Conservation (phyloP, 1,140 invertebrate genomes). For the Melipona quadrifasciata region DNA sequence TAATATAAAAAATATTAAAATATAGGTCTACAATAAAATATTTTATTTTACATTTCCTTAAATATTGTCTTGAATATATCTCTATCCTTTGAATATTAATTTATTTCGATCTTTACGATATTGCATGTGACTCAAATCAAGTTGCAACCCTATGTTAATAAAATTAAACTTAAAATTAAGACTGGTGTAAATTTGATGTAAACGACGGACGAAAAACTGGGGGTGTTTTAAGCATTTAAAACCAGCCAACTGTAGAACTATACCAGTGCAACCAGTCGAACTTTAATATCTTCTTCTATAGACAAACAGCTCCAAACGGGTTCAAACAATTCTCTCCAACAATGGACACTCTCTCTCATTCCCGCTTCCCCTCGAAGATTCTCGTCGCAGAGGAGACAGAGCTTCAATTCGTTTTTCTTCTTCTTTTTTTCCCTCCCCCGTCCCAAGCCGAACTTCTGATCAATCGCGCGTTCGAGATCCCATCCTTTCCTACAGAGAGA, state of each 20-base stretch:
- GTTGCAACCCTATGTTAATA: no score
- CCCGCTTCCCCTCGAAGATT: background rate
- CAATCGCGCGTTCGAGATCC: slow-evolving; percentile 34
- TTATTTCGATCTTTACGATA: no score
- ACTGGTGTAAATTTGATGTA: no score
- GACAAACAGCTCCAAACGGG: background rate
- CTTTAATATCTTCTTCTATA: slow-evolving; percentile 5
- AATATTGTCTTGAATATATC: no score
- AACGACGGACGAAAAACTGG: background rate
- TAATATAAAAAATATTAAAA: no score
- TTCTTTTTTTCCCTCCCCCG: background rate
- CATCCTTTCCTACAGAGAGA: slow-evolving; percentile 8
- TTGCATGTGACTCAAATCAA: no score
- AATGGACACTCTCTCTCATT: background rate
- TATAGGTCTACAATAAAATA: no score
- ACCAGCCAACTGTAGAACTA: background rate
- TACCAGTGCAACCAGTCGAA: background rate
- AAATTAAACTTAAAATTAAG: no score
- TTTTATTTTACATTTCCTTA: no score
- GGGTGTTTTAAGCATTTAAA: background rate
- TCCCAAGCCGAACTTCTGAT: slow-evolving; percentile 39
- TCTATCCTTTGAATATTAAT: no score
- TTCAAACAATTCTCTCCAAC: background rate
- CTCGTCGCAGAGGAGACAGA: background rate
- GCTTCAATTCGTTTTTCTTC: background rate